A percentile compares a stretch with the other conserved stretches of the same genome.
Conservation (phyloP, 2,113 vertebrate genomes). For the Lamprologus callipterus region DNA sequence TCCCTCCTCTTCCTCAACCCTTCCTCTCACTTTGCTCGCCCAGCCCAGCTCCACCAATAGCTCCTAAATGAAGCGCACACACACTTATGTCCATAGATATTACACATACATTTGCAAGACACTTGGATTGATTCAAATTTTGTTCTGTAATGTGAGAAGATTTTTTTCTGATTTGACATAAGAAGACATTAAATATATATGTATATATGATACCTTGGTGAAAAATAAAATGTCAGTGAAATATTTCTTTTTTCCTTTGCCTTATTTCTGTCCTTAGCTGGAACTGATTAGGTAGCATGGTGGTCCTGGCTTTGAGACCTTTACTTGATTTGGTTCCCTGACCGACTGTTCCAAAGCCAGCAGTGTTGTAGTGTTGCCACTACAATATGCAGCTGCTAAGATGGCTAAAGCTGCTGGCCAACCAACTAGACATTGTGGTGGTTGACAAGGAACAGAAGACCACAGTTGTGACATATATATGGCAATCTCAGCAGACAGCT, state of each 20-base stretch:
- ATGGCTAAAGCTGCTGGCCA: fast-evolving
- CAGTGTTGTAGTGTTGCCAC: not conserved
- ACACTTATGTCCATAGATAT: not conserved
- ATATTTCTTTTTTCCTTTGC: not conserved
- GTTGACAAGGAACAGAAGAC: not conserved
- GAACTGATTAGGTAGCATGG: not conserved
- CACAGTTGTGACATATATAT: not conserved
- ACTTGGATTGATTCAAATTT: not conserved
- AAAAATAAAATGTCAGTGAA: not conserved
- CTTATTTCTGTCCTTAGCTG: not conserved
- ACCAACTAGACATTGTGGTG: not conserved
- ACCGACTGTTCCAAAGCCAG: not conserved
- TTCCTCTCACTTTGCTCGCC: slow-evolving; percentile 9
- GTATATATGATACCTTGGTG: not conserved
- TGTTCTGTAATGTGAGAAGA: not conserved
- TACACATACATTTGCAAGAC: not conserved
- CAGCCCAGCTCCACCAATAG: slow-evolving; percentile 64
- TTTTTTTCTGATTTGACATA: not conserved
- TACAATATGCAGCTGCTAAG: not conserved
- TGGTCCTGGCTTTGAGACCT: not conserved
- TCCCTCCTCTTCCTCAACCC: slow-evolving; percentile 60
- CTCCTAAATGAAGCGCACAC: slow-evolving; percentile 43
- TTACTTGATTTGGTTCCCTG: not conserved
- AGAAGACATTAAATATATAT: not conserved
- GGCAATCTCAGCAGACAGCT: not conserved